Conservation (phyloP, 2,888 invertebrate species). For the Psococerastis gibbosa region DNA sequence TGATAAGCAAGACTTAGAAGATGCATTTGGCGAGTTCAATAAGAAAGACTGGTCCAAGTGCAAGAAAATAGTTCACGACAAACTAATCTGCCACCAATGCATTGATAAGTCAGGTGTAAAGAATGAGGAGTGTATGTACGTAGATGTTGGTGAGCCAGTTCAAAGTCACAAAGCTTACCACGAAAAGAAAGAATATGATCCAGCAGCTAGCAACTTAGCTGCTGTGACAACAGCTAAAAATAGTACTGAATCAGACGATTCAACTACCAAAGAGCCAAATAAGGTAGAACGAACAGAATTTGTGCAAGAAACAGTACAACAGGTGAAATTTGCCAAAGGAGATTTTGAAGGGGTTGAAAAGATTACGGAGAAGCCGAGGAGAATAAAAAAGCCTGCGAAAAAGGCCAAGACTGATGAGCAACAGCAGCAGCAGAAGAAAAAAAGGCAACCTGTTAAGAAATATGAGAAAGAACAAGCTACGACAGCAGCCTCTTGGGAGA, state of each 20-base stretch:
- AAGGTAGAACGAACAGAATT: neutral
- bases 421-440: neutral
- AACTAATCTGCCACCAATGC: slow-evolving; percentile 60
- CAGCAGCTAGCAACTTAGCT: neutral
- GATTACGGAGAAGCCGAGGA: neutral
- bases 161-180: slow-evolving; percentile 45
- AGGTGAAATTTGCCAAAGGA: neutral
- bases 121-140: slow-evolving; percentile 62
- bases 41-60: slow-evolving; percentile 52
- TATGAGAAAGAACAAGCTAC: neutral
- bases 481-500: too few species aligned
- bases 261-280: neutral
- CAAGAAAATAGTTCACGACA: slow-evolving; percentile 47
- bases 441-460: slow-evolving; percentile 1
- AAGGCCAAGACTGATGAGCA: neutral
- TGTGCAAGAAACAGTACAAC: neutral
- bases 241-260: neutral
- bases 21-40: slow-evolving; percentile 50
- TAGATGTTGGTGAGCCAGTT: slow-evolving; percentile 46
- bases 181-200: slow-evolving; percentile 39
- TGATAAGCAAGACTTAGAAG: slow-evolving; percentile 45
- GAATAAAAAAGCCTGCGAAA: neutral
- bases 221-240: neutral
- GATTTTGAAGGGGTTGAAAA: slow-evolving; percentile 7
- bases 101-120: slow-evolving; percentile 45